These are phyloP conservation scores for Heliconius ethilla DNA, from an alignment of 2,888 invertebrate genomes.

Conservation along the genomic window DNA sequence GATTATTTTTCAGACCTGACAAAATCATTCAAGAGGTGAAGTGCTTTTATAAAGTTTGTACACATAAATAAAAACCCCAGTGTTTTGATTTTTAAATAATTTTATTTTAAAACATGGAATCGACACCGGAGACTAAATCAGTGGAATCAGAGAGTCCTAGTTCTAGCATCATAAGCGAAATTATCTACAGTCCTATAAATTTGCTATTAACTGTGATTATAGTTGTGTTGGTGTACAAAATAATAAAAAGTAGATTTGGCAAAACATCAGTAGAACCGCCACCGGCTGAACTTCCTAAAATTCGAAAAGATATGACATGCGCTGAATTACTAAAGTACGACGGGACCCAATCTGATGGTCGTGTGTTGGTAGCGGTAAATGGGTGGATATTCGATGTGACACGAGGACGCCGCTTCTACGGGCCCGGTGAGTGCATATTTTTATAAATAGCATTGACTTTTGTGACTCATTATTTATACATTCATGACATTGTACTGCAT, in stretches of 20 bases:
- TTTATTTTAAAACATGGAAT: constrained; percentile 59
- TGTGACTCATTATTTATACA: constrained; percentile 54
- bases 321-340: constrained; percentile 93
- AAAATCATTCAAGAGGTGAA: constrained; percentile 44
- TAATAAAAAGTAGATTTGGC: constrained; percentile 77
- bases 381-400: constrained; percentile 98
- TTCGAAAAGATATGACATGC: constrained; percentile 94
- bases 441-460: constrained; percentile 67
- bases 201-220: constrained; percentile 84
- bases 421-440: constrained; percentile 88
- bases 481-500: constrained; percentile 51
- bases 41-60: constrained; percentile 53
- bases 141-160: constrained; percentile 51
- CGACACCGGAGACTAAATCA: constrained; percentile 61
- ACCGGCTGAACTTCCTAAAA: constrained; percentile 84
- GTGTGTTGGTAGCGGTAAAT: constrained; percentile 95
- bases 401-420: constrained; percentile 94
- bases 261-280: constrained; percentile 58
- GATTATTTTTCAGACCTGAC: constrained; percentile 50
- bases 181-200: constrained; percentile 85
- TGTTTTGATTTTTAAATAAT: constrained; percentile 44
- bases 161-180: constrained; percentile 74
- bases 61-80: constrained; percentile 51
- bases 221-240: constrained; percentile 85
- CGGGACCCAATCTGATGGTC: constrained; percentile 92